Evolutionary conservation across 2,113 vertebrate species (phyloP), one percentile per base, ranked within the genome.

Genomic region (Coreoperca whiteheadi): DNA sequence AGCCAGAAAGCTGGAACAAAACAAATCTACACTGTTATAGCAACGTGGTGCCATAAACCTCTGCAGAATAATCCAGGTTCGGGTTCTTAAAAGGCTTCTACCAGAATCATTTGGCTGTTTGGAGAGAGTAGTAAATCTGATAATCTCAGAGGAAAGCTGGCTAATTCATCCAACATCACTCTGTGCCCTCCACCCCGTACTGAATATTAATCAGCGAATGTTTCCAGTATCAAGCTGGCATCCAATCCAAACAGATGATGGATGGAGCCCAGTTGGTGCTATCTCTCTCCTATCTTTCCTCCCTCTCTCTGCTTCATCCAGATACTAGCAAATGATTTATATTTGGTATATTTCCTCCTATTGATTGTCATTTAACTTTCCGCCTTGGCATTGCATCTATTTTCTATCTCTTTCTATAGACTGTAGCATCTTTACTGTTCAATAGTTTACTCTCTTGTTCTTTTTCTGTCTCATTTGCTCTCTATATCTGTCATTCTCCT

Each of bases 141-240:
- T 71, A 69, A 77, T 83, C 80, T 87, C 75, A 78, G 51, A 72
- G 83, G 72, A 89, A 89, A 92, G 81, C 87, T 75, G 87, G 74
- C 85, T 91, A 91, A 92, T 91, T 93, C 88, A 79, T 88, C 89
- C 80, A 74, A 71, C 86, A 87, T 89, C 85, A 82, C 83, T 86
- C 73, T 71, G 68, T 23, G 25, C 56, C 83, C 81, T 85, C 84
- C 67, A 88, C 83, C 84, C 91, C 81, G 87, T 70, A 59, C 87
- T 92, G 92, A 93, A 94, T 93, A 94, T 94, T 91, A 91, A 93
- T 91, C 89, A 93, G 90, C 37, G 60, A 90, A 92, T 92, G 94
- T 93, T 93, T 89, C 86, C 90, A 91, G 86, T 81, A 88, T 92
- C 89, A 91, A 90, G 86, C 83, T 91, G 94, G 91, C 90, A 87